A percentile compares a stretch with the other conserved stretches of the same genome.
Conservation (phyloP, 37 sponge, comb jelly and placozoan species). For the Lycopodina hypogea region DNA sequence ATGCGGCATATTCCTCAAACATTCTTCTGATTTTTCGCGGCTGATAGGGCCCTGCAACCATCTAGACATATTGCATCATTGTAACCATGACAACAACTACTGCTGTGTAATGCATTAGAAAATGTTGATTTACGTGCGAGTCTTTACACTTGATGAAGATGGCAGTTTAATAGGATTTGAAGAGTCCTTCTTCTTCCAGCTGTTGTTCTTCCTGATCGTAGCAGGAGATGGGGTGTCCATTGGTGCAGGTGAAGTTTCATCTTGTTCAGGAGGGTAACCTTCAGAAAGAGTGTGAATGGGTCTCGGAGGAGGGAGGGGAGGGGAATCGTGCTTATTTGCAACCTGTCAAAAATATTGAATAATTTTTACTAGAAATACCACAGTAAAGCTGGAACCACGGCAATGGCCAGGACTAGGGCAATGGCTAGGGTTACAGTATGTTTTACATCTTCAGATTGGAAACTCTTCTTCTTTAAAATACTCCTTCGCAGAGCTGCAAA, state of each 20-base stretch:
- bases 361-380: not conserved
- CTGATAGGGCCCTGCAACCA: constrained; percentile 40
- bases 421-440: not conserved
- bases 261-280: not conserved
- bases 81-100: not conserved
- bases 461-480: not conserved
- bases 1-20: not conserved
- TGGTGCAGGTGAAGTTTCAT: not conserved
- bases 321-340: not conserved
- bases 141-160: not conserved
- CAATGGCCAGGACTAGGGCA: not conserved
- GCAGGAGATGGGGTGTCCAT: no score
- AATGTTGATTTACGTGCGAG: not conserved
- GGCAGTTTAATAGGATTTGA: not conserved
- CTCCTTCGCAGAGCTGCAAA: not conserved
- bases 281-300: constrained; percentile 22
- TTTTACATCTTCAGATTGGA: not conserved
- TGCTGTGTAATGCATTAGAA: not conserved
- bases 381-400: no score
- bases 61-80: not conserved
- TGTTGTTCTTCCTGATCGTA: not conserved
- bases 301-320: constrained; percentile 23
- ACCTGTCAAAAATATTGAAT: not conserved
- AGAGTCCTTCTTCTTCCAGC: not conserved
- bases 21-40: constrained; percentile 20